Conservation (phyloP, 2,888 invertebrate species). For the Pyralis farinalis region DNA sequence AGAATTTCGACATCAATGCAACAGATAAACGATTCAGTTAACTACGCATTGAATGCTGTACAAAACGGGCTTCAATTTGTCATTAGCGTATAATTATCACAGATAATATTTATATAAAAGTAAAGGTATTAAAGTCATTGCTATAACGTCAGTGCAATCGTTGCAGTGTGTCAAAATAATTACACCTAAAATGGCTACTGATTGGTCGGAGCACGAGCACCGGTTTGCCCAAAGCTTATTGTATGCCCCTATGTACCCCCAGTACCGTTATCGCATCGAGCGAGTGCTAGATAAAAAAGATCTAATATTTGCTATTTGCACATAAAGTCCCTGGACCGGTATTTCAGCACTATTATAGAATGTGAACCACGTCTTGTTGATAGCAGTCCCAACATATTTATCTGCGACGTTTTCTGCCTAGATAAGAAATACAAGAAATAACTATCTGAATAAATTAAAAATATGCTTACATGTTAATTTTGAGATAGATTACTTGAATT, state of each 20-base stretch:
- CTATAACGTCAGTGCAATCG: slow-evolving; percentile 25
- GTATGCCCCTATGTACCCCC: slow-evolving; percentile 1
- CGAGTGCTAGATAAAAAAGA: not conserved
- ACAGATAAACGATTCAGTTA: slow-evolving; percentile 23
- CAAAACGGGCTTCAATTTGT: slow-evolving; percentile 38
- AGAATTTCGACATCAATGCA: slow-evolving; percentile 28
- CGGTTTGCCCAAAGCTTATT: not conserved
- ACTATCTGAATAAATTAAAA: not conserved
- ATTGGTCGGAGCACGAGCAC: slow-evolving; percentile 21
- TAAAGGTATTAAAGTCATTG: slow-evolving; percentile 37
- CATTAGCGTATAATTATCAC: slow-evolving; percentile 73
- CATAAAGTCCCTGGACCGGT: not conserved
- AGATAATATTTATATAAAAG: slow-evolving; percentile 72
- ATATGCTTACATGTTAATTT: not conserved
- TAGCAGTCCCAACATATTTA: not conserved
- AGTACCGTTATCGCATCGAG: slow-evolving; percentile 1
- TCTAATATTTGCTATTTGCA: slow-evolving; percentile 3
- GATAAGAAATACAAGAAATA: not conserved
- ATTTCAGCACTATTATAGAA: not conserved
- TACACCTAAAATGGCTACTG: slow-evolving; percentile 34
- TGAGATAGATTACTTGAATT: not conserved
- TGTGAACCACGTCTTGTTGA: not conserved
- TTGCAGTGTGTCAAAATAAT: slow-evolving; percentile 44
- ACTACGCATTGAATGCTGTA: slow-evolving; percentile 26
- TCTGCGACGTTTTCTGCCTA: not conserved